Evolutionary conservation across 1,140 invertebrate species (phyloP).

Genomic region (Zaprionus lachaisei): DNA sequence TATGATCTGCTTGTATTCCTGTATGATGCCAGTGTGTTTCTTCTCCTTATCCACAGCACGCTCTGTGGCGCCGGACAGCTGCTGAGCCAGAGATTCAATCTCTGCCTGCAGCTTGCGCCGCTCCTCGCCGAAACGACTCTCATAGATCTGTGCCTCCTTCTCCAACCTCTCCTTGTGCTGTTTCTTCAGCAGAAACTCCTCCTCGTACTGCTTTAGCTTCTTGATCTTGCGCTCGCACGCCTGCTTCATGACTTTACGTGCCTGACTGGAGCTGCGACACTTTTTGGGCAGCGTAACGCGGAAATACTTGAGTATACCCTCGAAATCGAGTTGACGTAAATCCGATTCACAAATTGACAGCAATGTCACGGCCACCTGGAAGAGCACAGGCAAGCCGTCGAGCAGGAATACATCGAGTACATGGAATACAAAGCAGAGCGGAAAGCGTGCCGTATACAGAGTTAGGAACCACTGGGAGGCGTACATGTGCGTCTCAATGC

Average conservation of each 20-base stretch:
- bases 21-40: conserved; percentile 91
- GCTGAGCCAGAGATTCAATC: conserved; percentile 92
- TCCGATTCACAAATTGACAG: conserved; percentile 97
- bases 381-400: conserved; percentile 97
- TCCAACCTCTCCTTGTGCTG: conserved; percentile 91
- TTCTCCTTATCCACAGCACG: conserved; percentile 90
- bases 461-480: conserved; percentile 99
- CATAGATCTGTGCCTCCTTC: conserved; percentile 87
- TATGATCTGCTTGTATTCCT: conserved; percentile 97
- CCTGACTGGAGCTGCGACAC: conserved; percentile 95
- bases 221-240: conserved; percentile 97
- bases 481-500: conserved; percentile 99
- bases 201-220: conserved; percentile 97
- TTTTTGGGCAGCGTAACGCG: conserved; percentile 98
- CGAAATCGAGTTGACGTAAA: conserved; percentile 97
- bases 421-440: conserved; percentile 98
- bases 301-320: conserved; percentile 97
- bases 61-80: conserved; percentile 90
- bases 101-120: conserved; percentile 92
- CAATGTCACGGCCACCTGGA: conserved; percentile 97
- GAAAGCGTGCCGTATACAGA: conserved; percentile 99
- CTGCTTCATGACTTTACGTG: conserved; percentile 94
- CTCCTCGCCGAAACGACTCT: conserved; percentile 89
- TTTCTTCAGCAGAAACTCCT: conserved; percentile 94
- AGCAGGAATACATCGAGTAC: conserved; percentile 98